Percentiles rank a stretch among this genome's conserved stretches.
These are phyloP conservation scores for Tetropium fuscum DNA, from an alignment of 2,888 invertebrate genomes.

Conservation along the genomic window DNA sequence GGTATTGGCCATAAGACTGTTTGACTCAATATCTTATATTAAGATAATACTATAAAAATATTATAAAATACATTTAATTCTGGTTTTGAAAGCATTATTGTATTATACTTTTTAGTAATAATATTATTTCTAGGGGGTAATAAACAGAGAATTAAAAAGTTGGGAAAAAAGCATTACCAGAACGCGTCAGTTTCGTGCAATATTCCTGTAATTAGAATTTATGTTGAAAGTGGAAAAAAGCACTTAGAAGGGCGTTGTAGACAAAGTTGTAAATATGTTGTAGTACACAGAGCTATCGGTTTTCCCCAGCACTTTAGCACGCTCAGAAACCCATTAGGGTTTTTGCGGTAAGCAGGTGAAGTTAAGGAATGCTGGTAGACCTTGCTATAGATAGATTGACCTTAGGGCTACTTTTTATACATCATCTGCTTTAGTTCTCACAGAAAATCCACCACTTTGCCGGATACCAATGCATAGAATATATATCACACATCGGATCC, in stretches of 20 bases:
- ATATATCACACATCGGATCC: constrained; percentile 38
- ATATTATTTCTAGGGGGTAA: background rate
- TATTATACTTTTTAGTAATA: background rate
- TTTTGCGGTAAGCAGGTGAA: constrained; percentile 58
- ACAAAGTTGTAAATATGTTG: constrained; percentile 48
- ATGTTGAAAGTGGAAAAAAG: constrained; percentile 34
- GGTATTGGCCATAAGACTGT: too few species aligned
- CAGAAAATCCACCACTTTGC: constrained; percentile 24
- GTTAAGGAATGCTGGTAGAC: constrained; percentile 52
- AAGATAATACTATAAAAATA: too few species aligned
- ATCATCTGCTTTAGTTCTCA: constrained; percentile 54
- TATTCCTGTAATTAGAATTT: constrained; percentile 29
- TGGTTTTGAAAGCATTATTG: too few species aligned
- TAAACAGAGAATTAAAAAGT: constrained; percentile 3
- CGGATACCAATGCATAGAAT: constrained; percentile 39
- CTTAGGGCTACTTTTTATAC: constrained; percentile 56
- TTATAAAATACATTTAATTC: too few species aligned
- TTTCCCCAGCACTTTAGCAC: constrained; percentile 46
- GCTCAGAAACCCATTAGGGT: constrained; percentile 60
- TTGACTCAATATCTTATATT: too few species aligned
- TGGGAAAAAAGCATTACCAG: constrained; percentile 10
- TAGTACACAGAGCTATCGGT: constrained; percentile 47
- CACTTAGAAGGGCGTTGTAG: constrained; percentile 43
- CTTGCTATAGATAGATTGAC: constrained; percentile 56
- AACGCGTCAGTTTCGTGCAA: constrained; percentile 10